Percentiles rank a stretch among this genome's conserved stretches.
Evolutionary conservation across 2,797 vertebrate genomes (phyloP).

Genomic region (Silurus aristotelis): DNA sequence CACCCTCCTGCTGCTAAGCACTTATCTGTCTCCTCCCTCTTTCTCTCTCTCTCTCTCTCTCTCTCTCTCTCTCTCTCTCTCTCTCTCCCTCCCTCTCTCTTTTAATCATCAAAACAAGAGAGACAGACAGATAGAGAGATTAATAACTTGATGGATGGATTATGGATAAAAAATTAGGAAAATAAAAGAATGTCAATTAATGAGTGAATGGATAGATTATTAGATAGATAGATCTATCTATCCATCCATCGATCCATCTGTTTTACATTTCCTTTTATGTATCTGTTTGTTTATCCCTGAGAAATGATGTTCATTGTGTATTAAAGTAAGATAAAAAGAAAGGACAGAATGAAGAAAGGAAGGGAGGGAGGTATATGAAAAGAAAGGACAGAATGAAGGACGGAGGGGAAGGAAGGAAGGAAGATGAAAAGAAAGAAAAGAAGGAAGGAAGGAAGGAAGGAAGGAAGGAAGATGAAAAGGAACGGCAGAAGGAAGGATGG

Average conservation of each 20-base stretch:
- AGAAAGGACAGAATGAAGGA: too few species aligned
- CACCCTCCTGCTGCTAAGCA: background rate
- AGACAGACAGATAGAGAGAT: background rate
- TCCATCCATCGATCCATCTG: too few species aligned
- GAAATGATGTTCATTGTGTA: too few species aligned
- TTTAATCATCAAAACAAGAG: background rate
- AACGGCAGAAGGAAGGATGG: background rate
- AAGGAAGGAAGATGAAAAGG: background rate
- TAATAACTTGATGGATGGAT: background rate
- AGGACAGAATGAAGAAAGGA: background rate
- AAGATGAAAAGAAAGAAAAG: background rate
- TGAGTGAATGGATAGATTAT: background rate
- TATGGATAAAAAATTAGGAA: too few species aligned
- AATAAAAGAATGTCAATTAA: too few species aligned
- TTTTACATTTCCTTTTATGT: too few species aligned
- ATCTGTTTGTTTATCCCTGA: too few species aligned
- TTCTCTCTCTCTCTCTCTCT: background rate
- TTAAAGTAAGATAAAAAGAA: background rate
- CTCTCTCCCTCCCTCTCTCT: too few species aligned
- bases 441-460: background rate
- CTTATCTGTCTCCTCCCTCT: background rate
- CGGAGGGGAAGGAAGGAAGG: background rate
- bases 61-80: too few species aligned
- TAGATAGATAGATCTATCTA: background rate
- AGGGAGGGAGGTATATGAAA: background rate